A percentile compares a stretch with the other conserved stretches of the same genome.
Conservation (phyloP, 2,888 invertebrate species). For the Anagyrus pseudococci region DNA sequence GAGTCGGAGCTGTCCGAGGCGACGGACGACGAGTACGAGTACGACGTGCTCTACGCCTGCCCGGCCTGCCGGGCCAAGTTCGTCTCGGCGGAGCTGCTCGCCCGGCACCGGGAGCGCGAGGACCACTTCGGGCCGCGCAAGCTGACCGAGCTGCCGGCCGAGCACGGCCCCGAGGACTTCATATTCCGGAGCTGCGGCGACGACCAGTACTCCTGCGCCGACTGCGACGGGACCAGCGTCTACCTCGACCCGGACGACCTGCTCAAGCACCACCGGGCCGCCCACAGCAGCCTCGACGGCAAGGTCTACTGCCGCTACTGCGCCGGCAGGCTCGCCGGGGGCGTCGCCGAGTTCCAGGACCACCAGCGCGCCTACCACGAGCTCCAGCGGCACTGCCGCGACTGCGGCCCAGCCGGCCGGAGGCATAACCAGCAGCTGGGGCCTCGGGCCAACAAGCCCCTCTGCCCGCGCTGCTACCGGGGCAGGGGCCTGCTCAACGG, state of each 20-base stretch:
- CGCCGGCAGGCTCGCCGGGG: slow-evolving; percentile 7
- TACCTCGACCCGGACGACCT: slow-evolving; percentile 31
- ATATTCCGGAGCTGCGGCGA: slow-evolving; percentile 15
- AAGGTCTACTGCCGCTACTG: slow-evolving; percentile 31
- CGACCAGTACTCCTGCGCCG: slow-evolving; percentile 19
- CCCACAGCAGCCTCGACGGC: slow-evolving; percentile 6
- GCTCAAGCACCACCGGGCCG: slow-evolving; percentile 23
- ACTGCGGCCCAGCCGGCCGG: not conserved
- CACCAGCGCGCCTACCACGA: slow-evolving; percentile 27
- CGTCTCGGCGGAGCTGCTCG: slow-evolving; percentile 32
- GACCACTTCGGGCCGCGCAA: slow-evolving; percentile 50
- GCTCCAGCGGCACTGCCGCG: slow-evolving; percentile 15
- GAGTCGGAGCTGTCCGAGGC: slow-evolving; percentile 26
- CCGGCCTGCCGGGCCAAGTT: slow-evolving; percentile 37
- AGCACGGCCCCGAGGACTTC: slow-evolving; percentile 17
- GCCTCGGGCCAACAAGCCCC: slow-evolving; percentile 2
- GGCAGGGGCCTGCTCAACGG: slow-evolving; percentile 3
- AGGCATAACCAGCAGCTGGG: not conserved
- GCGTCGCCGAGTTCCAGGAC: slow-evolving; percentile 23
- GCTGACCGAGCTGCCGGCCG: slow-evolving; percentile 41
- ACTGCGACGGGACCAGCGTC: slow-evolving; percentile 16
- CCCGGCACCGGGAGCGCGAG: slow-evolving; percentile 26
- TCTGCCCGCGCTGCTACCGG: slow-evolving; percentile 20
- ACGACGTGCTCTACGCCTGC: slow-evolving; percentile 32
- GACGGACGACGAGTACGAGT: slow-evolving; percentile 36